A percentile compares a stretch with the other conserved stretches of the same genome.
Evolutionary conservation across 2,797 vertebrate genomes (phyloP).

Genomic region (Columba guinea): DNA sequence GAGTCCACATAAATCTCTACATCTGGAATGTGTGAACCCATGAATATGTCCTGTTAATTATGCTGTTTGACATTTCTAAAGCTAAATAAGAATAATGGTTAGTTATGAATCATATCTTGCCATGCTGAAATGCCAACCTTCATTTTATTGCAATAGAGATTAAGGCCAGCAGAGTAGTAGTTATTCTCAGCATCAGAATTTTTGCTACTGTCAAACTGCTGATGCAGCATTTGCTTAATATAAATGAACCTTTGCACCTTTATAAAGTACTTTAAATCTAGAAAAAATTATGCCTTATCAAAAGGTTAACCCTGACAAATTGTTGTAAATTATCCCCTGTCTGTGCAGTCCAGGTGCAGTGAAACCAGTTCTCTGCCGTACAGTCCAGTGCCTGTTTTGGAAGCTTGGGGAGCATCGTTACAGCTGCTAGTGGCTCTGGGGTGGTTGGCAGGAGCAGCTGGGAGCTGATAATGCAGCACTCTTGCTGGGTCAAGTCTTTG

Average conservation of each 20-base stretch:
- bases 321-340: conserved; percentile 52
- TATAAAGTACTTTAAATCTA: conserved; percentile 63
- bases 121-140: conserved; percentile 35
- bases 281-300: conserved; percentile 64
- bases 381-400: not conserved
- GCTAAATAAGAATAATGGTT: conserved; percentile 44
- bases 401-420: not conserved
- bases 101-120: conserved; percentile 44
- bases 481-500: not conserved
- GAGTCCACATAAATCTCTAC: conserved; percentile 10
- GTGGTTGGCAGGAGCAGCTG: not conserved
- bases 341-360: not conserved
- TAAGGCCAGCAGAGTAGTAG: not conserved
- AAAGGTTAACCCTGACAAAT: conserved; percentile 73
- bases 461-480: not conserved
- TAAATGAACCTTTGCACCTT: conserved; percentile 62
- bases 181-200: not conserved
- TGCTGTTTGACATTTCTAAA: conserved; percentile 51
- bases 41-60: conserved; percentile 50
- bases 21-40: not conserved
- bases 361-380: not conserved
- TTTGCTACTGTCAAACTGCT: conserved; percentile 60
- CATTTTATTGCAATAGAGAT: conserved; percentile 35
- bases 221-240: conserved; percentile 66
- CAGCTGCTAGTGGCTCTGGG: not conserved